A percentile compares a stretch with the other conserved stretches of the same genome.
These are phyloP conservation scores for Glaucopsyche alexis DNA, from an alignment of 2,888 invertebrate species.

Conservation along the genomic window DNA sequence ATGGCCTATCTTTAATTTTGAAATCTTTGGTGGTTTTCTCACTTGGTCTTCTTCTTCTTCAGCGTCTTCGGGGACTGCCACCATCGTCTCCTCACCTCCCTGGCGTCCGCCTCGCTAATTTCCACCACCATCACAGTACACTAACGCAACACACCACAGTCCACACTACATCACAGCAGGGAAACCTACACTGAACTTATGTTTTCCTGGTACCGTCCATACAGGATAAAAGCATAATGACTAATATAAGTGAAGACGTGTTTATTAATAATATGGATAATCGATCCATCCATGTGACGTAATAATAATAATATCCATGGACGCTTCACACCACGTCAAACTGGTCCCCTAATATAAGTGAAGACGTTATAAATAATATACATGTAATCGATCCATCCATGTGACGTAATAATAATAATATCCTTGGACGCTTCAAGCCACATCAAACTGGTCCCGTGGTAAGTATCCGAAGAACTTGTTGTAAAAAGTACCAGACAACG, in stretches of 20 bases:
- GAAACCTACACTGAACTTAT: background rate
- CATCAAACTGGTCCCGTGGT: too few species aligned
- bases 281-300: too few species aligned
- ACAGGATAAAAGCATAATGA: background rate
- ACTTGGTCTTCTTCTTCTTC: conserved; percentile 48
- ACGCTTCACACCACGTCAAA: too few species aligned
- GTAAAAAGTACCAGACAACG: too few species aligned
- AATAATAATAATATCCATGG: too few species aligned
- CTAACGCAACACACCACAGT: background rate
- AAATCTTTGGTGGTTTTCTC: conserved; percentile 24
- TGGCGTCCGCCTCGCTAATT: conserved; percentile 54
- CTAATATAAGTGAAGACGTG: background rate
- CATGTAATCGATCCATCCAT: too few species aligned
- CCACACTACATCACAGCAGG: background rate
- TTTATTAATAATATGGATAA: too few species aligned
- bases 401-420: too few species aligned
- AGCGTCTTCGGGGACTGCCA: conserved; percentile 63
- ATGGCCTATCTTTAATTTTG: too few species aligned
- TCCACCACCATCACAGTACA: conserved; percentile 48
- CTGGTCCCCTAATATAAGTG: background rate
- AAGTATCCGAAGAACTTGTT: too few species aligned
- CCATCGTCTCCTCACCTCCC: conserved; percentile 60
- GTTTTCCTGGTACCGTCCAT: conserved; percentile 13
- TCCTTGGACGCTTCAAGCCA: too few species aligned
- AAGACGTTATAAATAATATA: too few species aligned